These are phyloP conservation scores for Brachionus plicatilis DNA, from an alignment of 1,140 invertebrate species.

Conservation along the genomic window DNA sequence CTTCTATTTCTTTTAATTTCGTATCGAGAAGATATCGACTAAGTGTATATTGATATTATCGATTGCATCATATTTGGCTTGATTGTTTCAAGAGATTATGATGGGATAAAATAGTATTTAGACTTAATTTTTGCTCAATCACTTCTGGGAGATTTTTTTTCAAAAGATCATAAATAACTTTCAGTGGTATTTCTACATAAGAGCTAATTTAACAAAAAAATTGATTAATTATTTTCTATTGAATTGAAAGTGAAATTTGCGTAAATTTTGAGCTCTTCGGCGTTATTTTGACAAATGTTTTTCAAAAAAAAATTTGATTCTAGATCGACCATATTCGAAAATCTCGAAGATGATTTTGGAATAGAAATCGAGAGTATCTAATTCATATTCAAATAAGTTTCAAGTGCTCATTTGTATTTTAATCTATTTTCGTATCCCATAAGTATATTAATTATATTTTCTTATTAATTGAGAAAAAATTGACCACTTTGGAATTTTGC, in stretches of 20 bases:
- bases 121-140: not conserved
- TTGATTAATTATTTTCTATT: not conserved
- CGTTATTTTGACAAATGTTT: constrained; percentile 30
- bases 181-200: not conserved
- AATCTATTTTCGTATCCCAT: constrained; percentile 9
- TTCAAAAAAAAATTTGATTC: not conserved
- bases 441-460: constrained; percentile 38
- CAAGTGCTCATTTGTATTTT: constrained; percentile 36
- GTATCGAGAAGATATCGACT: not conserved
- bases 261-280: not conserved
- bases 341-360: not conserved
- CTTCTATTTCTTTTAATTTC: not conserved
- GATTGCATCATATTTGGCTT: not conserved
- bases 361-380: constrained; percentile 8
- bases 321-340: not conserved
- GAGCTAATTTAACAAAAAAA: not conserved
- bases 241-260: not conserved
- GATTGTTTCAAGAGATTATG: not conserved
- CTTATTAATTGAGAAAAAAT: constrained; percentile 14
- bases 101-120: not conserved
- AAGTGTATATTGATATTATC: not conserved
- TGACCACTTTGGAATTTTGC: not conserved
- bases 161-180: not conserved
- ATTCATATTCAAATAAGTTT: constrained; percentile 39
- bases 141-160: not conserved